Percentiles rank a stretch among this genome's conserved stretches.
phyloP scores from a whole-genome alignment of 2,888 invertebrate genomes.

The Bugula neritina region DNA sequence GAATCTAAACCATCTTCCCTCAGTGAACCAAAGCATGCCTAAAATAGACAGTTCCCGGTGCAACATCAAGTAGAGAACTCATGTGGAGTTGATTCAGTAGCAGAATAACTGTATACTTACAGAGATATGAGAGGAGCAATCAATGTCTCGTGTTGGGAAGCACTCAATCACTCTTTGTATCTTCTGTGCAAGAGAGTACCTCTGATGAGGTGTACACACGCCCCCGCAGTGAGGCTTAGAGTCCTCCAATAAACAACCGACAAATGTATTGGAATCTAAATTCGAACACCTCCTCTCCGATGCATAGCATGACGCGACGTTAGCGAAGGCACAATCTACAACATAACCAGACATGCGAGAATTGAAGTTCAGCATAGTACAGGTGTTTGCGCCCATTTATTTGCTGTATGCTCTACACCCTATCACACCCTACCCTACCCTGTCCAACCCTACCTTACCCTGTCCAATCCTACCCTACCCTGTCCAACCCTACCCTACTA shows the following conservation, averaged over 20 bases:
- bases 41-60: too few relatives aligned
- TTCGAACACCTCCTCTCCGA: neutral
- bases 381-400: too few relatives aligned
- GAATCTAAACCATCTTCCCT: too few relatives aligned
- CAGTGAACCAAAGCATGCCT: neutral
- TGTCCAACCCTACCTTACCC: too few relatives aligned
- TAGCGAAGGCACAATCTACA: constrained; percentile 24
- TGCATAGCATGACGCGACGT: neutral
- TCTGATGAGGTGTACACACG: neutral
- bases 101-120: neutral
- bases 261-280: neutral
- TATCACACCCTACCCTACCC: too few relatives aligned
- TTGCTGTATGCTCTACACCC: too few relatives aligned
- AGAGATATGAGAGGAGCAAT: neutral
- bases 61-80: too few relatives aligned
- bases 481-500: too few relatives aligned
- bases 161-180: neutral
- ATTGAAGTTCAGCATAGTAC: neutral
- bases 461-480: too few relatives aligned
- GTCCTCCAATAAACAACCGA: neutral
- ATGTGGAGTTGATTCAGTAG: too few relatives aligned
- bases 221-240: neutral
- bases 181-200: neutral
- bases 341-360: neutral
- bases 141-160: neutral